A percentile compares a stretch with the other conserved stretches of the same genome.
Conservation (phyloP, 2,113 vertebrate genomes). For the Urocynchramus pylzowi region DNA sequence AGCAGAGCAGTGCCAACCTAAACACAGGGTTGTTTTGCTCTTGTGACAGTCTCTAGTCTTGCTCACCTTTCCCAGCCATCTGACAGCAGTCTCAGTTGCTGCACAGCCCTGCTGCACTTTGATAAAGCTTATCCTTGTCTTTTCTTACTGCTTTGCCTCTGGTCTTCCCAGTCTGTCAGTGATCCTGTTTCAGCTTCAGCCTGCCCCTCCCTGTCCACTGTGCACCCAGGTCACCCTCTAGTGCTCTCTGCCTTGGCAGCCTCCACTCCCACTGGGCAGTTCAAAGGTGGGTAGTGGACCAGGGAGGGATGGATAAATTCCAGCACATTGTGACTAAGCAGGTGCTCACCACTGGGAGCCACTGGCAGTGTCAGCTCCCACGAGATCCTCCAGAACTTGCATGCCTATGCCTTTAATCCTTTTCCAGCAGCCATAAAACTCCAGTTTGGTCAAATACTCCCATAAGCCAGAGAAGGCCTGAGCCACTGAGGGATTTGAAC, state of each 20-base stretch:
- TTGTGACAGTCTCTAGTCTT: neutral
- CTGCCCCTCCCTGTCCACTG: neutral
- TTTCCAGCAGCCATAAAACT: neutral
- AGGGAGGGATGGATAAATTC: neutral
- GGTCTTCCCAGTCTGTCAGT: neutral
- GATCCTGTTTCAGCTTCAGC: neutral
- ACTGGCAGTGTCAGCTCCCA: neutral
- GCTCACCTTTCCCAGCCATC: neutral
- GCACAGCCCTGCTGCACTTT: neutral
- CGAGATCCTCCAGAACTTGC: neutral
- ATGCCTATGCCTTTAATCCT: neutral
- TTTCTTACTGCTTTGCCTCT: neutral
- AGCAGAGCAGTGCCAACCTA: neutral
- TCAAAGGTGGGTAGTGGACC: neutral
- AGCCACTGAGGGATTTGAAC: neutral
- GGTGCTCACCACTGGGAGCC: neutral
- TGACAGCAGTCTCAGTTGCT: neutral
- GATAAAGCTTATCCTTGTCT: neutral
- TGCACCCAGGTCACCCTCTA: neutral
- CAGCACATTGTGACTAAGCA: neutral
- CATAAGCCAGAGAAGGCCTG: neutral
- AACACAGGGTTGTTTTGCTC: neutral
- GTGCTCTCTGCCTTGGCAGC: neutral
- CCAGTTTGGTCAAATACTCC: neutral
- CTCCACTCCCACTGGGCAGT: neutral